These are phyloP conservation scores for Eudyptes chrysolophus DNA, from an alignment of 2,113 vertebrate genomes.

Conservation along the genomic window DNA sequence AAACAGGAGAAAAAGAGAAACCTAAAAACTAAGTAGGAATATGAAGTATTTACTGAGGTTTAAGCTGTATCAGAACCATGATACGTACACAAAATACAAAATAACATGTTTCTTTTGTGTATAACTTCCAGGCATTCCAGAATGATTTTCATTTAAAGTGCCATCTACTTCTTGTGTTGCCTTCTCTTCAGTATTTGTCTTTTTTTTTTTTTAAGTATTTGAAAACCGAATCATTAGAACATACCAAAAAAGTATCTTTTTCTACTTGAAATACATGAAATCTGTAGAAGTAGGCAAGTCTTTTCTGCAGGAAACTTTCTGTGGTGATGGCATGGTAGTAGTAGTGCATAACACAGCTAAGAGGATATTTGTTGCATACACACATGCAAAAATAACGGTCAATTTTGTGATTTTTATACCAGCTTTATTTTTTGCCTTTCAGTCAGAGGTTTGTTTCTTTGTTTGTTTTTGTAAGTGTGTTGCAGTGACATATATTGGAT, in stretches of 20 bases:
- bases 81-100: not conserved
- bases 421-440: not conserved
- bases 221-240: not conserved
- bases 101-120: not conserved
- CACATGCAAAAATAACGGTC: not conserved
- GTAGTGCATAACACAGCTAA: not conserved
- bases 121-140: not conserved
- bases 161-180: not conserved
- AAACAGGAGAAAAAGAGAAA: not conserved
- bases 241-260: slow-evolving; percentile 18
- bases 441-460: not conserved
- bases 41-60: not conserved
- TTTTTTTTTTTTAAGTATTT: not conserved
- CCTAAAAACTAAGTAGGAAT: not conserved
- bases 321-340: not conserved
- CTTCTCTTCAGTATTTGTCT: not conserved
- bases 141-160: slow-evolving; percentile 11
- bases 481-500: not conserved
- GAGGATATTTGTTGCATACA: not conserved
- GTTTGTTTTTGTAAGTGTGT: not conserved
- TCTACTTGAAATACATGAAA: slow-evolving; percentile 27
- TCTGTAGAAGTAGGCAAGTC: not conserved
- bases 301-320: not conserved
- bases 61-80: not conserved
- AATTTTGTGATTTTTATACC: not conserved